A percentile compares a stretch with the other conserved stretches of the same genome.
Evolutionary conservation across 2,888 invertebrate genomes (phyloP).

Genomic region (Polydrusus cervinus): DNA sequence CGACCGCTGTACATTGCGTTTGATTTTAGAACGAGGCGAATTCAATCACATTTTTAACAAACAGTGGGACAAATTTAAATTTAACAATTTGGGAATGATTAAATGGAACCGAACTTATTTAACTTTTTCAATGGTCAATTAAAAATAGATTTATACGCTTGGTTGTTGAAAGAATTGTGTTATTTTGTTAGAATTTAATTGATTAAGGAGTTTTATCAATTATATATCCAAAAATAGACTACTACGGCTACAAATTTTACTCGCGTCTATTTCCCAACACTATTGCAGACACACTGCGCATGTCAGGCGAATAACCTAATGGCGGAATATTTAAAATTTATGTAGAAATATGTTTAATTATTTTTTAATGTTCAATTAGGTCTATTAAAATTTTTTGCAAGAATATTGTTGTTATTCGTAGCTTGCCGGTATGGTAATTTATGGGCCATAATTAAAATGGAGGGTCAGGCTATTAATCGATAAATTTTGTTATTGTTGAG

Average conservation of each 20-base stretch:
- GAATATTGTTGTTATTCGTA: too few relatives aligned
- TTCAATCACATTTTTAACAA: constrained; percentile 26
- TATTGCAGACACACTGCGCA: too few relatives aligned
- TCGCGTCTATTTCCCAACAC: too few relatives aligned
- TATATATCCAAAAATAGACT: neutral
- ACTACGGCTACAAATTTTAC: too few relatives aligned
- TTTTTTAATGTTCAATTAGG: too few relatives aligned
- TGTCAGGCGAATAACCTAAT: too few relatives aligned
- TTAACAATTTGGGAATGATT: constrained; percentile 22
- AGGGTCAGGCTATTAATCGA: too few relatives aligned
- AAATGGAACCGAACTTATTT: constrained; percentile 23
- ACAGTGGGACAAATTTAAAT: constrained; percentile 31
- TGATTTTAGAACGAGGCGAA: constrained; percentile 36
- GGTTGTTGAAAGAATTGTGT: neutral
- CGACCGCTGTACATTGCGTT: constrained; percentile 34
- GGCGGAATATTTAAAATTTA: too few relatives aligned
- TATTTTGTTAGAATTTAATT: neutral
- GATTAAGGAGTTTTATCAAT: neutral
- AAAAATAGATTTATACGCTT: neutral
- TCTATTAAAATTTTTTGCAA: too few relatives aligned
- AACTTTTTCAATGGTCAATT: constrained; percentile 13
- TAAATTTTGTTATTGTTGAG: too few relatives aligned
- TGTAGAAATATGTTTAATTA: neutral
- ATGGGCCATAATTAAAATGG: too few relatives aligned
- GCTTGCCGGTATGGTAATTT: too few relatives aligned